phyloP scores from a whole-genome alignment of 2,888 invertebrate species.

The Eutolmus rufibarbis region DNA sequence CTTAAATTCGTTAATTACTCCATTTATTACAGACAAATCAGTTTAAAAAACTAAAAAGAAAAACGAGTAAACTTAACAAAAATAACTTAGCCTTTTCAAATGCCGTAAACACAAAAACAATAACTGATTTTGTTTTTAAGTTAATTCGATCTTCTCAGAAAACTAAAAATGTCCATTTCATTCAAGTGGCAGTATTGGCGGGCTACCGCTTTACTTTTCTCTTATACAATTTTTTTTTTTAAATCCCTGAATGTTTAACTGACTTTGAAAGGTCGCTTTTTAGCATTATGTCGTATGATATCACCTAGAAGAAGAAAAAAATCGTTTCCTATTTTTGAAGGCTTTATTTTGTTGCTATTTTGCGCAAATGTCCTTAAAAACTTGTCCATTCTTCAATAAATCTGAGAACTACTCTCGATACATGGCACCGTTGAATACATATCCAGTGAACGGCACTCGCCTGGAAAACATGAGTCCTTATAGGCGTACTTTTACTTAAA shows the following conservation, averaged over 20 bases:
- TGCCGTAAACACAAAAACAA: background rate
- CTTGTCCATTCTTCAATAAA: background rate
- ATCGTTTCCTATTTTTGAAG: background rate
- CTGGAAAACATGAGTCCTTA: background rate
- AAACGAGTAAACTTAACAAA: background rate
- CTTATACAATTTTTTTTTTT: background rate
- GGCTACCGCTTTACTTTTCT: background rate
- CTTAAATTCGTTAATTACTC: background rate
- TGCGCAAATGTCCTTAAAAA: background rate
- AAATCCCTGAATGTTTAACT: background rate
- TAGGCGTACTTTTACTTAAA: background rate
- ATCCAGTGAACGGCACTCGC: background rate
- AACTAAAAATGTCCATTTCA: slow-evolving; percentile 15
- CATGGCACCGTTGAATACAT: background rate
- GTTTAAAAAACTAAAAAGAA: background rate
- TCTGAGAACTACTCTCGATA: background rate
- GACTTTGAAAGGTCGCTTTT: background rate
- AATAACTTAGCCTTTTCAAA: background rate
- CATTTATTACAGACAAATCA: background rate
- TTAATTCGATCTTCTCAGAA: background rate
- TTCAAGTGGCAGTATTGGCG: slow-evolving; percentile 3
- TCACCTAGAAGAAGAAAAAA: background rate
- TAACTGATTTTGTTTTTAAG: background rate
- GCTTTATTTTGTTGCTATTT: background rate
- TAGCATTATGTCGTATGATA: background rate